A percentile compares a stretch with the other conserved stretches of the same genome.
phyloP scores from a whole-genome alignment of 2,113 vertebrate species.

The Saimiri boliviensis region DNA sequence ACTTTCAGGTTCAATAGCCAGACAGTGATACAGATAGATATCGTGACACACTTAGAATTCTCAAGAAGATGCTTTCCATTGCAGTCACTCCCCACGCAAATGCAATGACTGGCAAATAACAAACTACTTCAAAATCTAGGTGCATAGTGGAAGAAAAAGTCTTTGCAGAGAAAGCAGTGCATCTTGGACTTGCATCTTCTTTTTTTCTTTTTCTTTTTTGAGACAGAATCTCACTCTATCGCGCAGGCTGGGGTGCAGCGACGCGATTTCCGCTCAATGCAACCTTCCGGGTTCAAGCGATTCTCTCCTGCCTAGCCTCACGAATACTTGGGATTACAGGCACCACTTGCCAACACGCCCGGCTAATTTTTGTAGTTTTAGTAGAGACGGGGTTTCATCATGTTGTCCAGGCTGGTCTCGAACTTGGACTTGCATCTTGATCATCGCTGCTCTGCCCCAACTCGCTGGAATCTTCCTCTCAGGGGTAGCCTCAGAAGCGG shows the following conservation, averaged over 20 bases:
- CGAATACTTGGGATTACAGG: no score
- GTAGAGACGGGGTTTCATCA: no score
- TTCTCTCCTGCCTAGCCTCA: no score
- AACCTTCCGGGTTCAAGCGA: no score
- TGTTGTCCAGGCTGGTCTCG: no score
- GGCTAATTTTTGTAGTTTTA: no score
- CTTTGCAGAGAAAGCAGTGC: background rate
- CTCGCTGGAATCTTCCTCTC: background rate
- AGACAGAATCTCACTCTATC: no score
- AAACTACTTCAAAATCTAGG: background rate
- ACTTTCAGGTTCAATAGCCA: background rate
- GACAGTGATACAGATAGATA: background rate
- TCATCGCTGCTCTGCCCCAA: background rate
- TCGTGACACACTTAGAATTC: background rate
- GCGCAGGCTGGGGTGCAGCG: no score
- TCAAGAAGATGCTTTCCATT: slow-evolving; percentile 47
- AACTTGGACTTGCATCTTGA: no score
- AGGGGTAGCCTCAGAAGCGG: background rate
- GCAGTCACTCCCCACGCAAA: background rate
- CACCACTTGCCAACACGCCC: no score
- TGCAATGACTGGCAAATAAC: background rate
- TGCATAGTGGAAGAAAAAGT: background rate
- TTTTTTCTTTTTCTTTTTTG: no score
- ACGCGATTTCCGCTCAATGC: no score
- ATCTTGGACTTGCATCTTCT: background rate